Conservation (phyloP, 1,140 invertebrate genomes). For the Hycleus cichorii region DNA sequence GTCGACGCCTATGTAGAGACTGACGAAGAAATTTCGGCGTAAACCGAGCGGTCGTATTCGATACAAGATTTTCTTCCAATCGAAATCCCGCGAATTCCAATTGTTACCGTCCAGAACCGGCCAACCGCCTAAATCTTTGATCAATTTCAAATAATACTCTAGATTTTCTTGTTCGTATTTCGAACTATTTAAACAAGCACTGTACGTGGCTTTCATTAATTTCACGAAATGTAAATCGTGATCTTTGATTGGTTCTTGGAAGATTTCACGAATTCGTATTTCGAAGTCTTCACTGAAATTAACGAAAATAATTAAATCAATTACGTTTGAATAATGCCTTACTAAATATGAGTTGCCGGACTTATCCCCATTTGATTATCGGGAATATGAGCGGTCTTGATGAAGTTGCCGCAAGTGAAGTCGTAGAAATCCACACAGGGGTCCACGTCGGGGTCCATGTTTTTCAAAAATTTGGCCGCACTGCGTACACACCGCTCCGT, state of each 20-base stretch:
- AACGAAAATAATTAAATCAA: not conserved
- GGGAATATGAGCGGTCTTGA: constrained; percentile 44
- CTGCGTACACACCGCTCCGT: constrained; percentile 8
- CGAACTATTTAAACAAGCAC: constrained; percentile 13
- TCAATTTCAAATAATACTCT: constrained; percentile 38
- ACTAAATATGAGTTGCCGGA: not conserved
- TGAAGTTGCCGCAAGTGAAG: constrained; percentile 56
- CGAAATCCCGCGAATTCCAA: constrained; percentile 52
- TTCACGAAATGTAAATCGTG: constrained; percentile 6
- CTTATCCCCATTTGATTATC: constrained; percentile 43
- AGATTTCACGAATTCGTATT: not conserved
- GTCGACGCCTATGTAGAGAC: constrained; percentile 76
- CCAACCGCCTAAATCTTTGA: constrained; percentile 51
- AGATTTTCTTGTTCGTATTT: constrained; percentile 39
- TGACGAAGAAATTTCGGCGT: constrained; percentile 77
- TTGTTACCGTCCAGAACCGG: constrained; percentile 46
- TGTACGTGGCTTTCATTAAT: constrained; percentile 19
- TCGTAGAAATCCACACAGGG: constrained; percentile 72
- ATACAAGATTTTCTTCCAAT: constrained; percentile 72
- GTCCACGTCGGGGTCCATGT: constrained; percentile 42
- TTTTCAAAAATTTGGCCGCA: constrained; percentile 5
- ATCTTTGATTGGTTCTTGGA: constrained; percentile 6
- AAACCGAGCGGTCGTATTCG: constrained; percentile 66
- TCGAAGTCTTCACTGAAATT: not conserved
- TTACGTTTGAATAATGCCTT: not conserved